Base-by-base conservation (phyloP, 2,888 invertebrate genomes). In the Loripinus fragilis region DNA sequence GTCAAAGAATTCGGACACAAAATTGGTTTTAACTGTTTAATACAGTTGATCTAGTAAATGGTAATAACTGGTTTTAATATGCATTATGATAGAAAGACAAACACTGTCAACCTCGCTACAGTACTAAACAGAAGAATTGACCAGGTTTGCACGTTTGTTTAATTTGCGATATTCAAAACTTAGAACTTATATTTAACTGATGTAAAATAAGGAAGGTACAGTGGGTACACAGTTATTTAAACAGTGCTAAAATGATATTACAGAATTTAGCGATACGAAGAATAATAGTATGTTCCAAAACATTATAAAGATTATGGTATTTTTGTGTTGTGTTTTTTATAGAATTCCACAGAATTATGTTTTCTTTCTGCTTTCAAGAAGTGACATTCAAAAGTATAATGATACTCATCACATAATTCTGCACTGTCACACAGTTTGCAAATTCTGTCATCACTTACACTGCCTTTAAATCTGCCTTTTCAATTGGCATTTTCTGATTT, bases 161-260 rank as follows among this genome's bases (percentile, higher is more conserved):
- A n/a, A n/a, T n/a, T n/a, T n/a, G n/a, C n/a, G n/a, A n/a, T n/a
- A n/a, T n/a, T n/a, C n/a, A 12, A 45, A 45, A 45, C n/a, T 45
- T 45, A 20, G n/a, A 45, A 3, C 45, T 45, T 3, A 45, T 17
- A 60, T 33, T 60, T 20, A 33, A 17, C 3, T 33, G 17, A 30
- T 12, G 3, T 23, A 33, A 60, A 33, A 60, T n/a, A 33, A 33
- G 60, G 60, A 60, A 60, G 60, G 60, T 60, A 60, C 60, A 60
- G 33, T 10, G 30, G 33, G 60, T 60, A 33, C 60, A 30, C 10
- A 15, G 23, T 60, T 28, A 10, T 60, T 60, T 28, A 60, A 60
- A 7, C 10, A 23, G 3, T 25, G 5, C 20, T 28, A 60, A 38
- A 33, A 60, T 60, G 33, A 60, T 33, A 33, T 60, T 60, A 60